These are phyloP conservation scores for Pseudorasbora parva DNA, from an alignment of 2,113 vertebrate genomes.

Conservation along the genomic window DNA sequence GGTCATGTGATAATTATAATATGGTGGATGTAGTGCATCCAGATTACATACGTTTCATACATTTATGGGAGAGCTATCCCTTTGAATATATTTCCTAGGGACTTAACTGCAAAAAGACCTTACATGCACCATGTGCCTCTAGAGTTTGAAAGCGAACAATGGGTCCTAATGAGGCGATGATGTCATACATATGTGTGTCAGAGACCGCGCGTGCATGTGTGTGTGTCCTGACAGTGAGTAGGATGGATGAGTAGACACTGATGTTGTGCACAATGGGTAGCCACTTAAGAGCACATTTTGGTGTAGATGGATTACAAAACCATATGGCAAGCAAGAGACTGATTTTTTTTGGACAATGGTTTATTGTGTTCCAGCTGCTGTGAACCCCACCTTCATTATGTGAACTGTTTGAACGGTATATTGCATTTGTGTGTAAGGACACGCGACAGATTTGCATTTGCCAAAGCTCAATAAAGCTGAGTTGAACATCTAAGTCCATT, in stretches of 20 bases:
- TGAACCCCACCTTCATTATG: slow-evolving; percentile 51
- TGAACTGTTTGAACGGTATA: not conserved
- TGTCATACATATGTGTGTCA: slow-evolving; percentile 47
- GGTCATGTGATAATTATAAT: too few species aligned
- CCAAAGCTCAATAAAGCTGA: not conserved
- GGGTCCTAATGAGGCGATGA: slow-evolving; percentile 10
- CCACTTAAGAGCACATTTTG: slow-evolving; percentile 65
- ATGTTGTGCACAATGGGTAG: slow-evolving; percentile 42
- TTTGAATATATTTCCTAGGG: not conserved
- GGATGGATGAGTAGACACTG: slow-evolving; percentile 45
- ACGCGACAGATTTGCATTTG: not conserved
- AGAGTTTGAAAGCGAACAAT: slow-evolving; percentile 10
- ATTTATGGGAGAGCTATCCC: not conserved
- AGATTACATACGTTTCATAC: too few species aligned
- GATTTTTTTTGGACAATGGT: slow-evolving; percentile 72
- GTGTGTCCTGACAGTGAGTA: slow-evolving; percentile 40
- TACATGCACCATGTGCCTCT: not conserved
- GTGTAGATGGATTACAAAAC: slow-evolving; percentile 71
- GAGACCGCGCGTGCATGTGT: slow-evolving; percentile 17
- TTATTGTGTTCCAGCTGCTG: slow-evolving; percentile 71
- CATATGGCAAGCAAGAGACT: slow-evolving; percentile 68
- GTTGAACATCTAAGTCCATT: not conserved
- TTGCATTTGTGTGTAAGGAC: slow-evolving; percentile 24
- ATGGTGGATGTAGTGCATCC: too few species aligned
- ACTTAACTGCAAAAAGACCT: not conserved